Evolutionary conservation across 2,888 invertebrate genomes (phyloP), one percentile per base, ranked within the genome.

Genomic region (Pharmacophagus antenor): DNA sequence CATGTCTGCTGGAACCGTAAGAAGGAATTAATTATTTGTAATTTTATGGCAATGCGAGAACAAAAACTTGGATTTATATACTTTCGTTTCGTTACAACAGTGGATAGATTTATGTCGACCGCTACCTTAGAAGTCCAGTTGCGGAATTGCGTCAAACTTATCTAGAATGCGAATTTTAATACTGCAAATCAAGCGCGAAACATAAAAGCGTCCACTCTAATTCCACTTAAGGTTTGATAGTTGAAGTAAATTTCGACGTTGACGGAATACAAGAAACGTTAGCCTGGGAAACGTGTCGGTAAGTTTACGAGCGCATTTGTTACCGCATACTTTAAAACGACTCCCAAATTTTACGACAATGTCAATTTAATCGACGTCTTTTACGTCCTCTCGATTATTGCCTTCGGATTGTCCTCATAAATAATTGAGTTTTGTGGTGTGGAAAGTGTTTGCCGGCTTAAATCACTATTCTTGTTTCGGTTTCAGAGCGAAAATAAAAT

Each of bases 321-420:
- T 59, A 48, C 58, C 53, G 42, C 61, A 56, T 56, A 61, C 53
- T 53, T 51, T 25, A 56, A 52, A 41, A 23, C 60, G 60, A 53
- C 49, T 56, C 50, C 61, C 53, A 56, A 61, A 61, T 61, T 61
- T 61, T 61, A 61, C 56, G 61, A 61, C 56, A 57, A 56, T 56
- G 61, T 56, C 53, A 56, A 61, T 61, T 61, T 61, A 61, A 61
- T 57, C 61, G 61, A 56, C 27, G 27, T 61, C 56, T 56, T 61
- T 61, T 53, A 61, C 48, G 52, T 56, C 61, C 61, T 48, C 49
- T 52, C 61, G 61, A 61, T 61, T 56, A 56, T 61, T 61, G 56
- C 56, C 52, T 56, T 61, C 22, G 56, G 52, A 61, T 61, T 61
- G 53, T 47, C 53, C 48, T 49, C 61, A 61, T 61, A 61, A 61